A percentile compares a stretch with the other conserved stretches of the same genome.
These are phyloP conservation scores for Erebia aethiops DNA, from an alignment of 2,888 invertebrate genomes.

Conservation along the genomic window DNA sequence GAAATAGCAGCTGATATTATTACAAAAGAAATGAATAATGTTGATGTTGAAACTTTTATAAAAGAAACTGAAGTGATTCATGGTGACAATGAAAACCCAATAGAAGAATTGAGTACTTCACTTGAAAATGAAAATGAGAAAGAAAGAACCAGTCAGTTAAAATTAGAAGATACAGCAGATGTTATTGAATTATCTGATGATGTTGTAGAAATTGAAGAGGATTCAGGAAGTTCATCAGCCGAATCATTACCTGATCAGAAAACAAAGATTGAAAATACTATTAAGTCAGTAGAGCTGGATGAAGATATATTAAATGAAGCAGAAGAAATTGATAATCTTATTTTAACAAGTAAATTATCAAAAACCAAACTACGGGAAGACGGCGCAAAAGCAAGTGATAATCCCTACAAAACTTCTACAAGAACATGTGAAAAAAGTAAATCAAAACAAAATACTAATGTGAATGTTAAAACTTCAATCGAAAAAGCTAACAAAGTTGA, in stretches of 20 bases:
- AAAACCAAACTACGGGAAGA: not conserved
- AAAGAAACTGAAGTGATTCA: not conserved
- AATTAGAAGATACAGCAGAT: not conserved
- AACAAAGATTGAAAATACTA: not conserved
- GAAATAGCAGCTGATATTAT: constrained; percentile 31
- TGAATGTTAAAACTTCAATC: not conserved
- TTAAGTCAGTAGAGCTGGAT: not conserved
- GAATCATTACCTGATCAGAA: not conserved
- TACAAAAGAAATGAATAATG: constrained; percentile 26
- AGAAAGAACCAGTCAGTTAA: not conserved
- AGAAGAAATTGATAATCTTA: constrained; percentile 17
- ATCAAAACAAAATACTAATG: not conserved
- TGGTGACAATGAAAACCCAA: not conserved
- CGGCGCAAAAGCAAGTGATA: not conserved
- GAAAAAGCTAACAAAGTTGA: not conserved
- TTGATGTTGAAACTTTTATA: not conserved
- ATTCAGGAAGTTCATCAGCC: not conserved
- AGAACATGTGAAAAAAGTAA: not conserved
- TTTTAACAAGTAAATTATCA: constrained; percentile 1
- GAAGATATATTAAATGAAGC: constrained; percentile 12
- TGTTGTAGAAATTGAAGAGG: constrained; percentile 8
- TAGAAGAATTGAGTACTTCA: not conserved
- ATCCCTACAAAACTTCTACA: not conserved
- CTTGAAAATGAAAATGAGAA: not conserved
- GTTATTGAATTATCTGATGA: constrained; percentile 20